Evolutionary conservation across 2,113 vertebrate species (phyloP).

Genomic region (Pluvianellus socialis): DNA sequence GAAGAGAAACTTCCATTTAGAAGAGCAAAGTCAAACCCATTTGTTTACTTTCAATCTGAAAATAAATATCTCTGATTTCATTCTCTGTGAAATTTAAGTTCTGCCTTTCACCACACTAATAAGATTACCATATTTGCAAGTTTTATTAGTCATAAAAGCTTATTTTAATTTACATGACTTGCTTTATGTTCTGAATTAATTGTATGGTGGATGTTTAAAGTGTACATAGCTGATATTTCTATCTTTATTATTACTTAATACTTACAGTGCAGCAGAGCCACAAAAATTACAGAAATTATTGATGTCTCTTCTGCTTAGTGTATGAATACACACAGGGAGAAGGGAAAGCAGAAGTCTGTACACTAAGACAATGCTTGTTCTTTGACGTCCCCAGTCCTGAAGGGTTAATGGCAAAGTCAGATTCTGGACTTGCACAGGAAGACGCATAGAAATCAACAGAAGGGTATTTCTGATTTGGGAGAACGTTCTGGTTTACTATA

Average conservation of each 20-base stretch:
- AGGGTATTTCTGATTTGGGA: neutral
- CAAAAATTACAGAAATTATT: neutral
- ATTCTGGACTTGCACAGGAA: neutral
- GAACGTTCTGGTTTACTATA: neutral
- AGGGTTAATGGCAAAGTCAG: neutral
- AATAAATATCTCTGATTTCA: conserved; percentile 32
- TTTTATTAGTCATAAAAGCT: conserved; percentile 44
- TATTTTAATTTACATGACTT: conserved; percentile 26
- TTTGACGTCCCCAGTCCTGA: neutral
- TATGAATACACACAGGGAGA: neutral
- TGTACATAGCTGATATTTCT: neutral
- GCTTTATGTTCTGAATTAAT: conserved; percentile 51
- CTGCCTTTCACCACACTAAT: neutral
- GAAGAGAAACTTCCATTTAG: neutral
- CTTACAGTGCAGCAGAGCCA: neutral
- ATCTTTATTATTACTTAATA: neutral
- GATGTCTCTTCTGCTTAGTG: neutral
- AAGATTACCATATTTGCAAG: neutral
- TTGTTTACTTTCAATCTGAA: conserved; percentile 30
- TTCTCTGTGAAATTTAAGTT: conserved; percentile 5
- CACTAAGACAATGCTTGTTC: neutral
- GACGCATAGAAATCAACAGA: neutral
- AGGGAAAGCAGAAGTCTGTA: neutral
- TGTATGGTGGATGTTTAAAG: neutral
- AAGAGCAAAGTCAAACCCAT: conserved; percentile 6